Percentiles rank a stretch among this genome's conserved stretches.
These are phyloP conservation scores for Pangasius djambal DNA, from an alignment of 2,797 vertebrate genomes.

Conservation along the genomic window DNA sequence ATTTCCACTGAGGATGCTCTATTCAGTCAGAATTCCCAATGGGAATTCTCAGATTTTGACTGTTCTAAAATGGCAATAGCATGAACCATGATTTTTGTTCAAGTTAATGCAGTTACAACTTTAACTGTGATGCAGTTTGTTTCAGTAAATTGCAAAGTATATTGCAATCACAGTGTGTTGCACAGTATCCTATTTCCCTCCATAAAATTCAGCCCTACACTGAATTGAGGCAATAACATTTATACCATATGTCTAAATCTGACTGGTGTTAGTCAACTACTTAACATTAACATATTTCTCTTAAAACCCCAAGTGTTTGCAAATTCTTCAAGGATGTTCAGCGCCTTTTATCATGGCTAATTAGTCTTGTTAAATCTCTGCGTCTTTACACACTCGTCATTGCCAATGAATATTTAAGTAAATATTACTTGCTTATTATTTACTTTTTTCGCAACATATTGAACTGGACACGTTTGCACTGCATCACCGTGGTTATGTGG, in stretches of 20 bases:
- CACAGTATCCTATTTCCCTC: no score
- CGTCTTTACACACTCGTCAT: neutral
- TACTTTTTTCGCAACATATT: constrained; percentile 7
- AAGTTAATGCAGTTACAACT: neutral
- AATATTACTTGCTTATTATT: neutral
- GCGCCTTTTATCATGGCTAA: neutral
- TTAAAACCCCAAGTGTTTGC: neutral
- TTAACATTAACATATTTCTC: neutral
- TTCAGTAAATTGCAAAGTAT: neutral
- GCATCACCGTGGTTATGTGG: constrained; percentile 55
- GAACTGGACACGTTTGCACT: constrained; percentile 38
- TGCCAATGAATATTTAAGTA: neutral
- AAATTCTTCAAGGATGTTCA: neutral
- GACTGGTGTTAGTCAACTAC: neutral
- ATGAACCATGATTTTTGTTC: neutral
- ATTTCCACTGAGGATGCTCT: no score
- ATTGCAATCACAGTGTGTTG: neutral
- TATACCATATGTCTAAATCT: neutral
- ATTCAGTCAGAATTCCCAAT: no score
- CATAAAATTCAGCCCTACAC: neutral
- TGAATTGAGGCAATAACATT: neutral
- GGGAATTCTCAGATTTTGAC: neutral
- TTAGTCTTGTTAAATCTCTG: neutral
- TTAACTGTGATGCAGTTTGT: neutral
- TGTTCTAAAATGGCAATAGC: neutral